phyloP scores from a whole-genome alignment of 2,797 vertebrate genomes.

The Bryconaethiops microstoma region DNA sequence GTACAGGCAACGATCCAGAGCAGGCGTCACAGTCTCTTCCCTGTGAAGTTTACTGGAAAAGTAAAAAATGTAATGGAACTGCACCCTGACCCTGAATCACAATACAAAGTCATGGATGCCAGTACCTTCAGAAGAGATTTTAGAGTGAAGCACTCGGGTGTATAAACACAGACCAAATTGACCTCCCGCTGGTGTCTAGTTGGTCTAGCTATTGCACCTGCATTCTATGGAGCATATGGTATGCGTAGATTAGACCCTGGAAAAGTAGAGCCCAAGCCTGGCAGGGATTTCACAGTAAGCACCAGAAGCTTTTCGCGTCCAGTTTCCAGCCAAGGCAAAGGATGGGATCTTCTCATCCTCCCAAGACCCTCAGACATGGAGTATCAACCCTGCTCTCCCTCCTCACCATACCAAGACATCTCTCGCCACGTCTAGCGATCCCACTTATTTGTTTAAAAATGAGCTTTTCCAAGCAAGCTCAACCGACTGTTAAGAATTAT shows the following conservation, averaged over 20 bases:
- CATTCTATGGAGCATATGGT: slow-evolving; percentile 48
- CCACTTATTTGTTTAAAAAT: slow-evolving; percentile 43
- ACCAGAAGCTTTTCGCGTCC: slow-evolving; percentile 43
- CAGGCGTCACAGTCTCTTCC: not conserved
- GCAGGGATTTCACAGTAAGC: slow-evolving; percentile 51
- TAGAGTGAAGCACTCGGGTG: slow-evolving; percentile 16
- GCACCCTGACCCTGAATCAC: not conserved
- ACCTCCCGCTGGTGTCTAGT: slow-evolving; percentile 32
- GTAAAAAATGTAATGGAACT: not conserved
- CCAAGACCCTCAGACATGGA: slow-evolving; percentile 34
- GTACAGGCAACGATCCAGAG: not conserved
- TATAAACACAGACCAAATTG: slow-evolving; percentile 27
- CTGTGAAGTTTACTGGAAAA: slow-evolving; percentile 2
- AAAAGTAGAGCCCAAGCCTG: slow-evolving; percentile 48
- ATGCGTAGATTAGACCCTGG: slow-evolving; percentile 52
- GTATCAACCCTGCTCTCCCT: slow-evolving; percentile 32
- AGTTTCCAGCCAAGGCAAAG: slow-evolving; percentile 46
- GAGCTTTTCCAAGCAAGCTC: slow-evolving; percentile 29
- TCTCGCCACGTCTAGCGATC: slow-evolving; percentile 24
- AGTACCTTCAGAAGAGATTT: slow-evolving; percentile 14
- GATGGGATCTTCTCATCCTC: slow-evolving; percentile 22
- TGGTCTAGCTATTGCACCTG: slow-evolving; percentile 47
- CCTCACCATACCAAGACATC: slow-evolving; percentile 33
- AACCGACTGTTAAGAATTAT: slow-evolving; percentile 44
- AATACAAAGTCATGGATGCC: slow-evolving; percentile 12